Evolutionary conservation across 2,888 invertebrate genomes (phyloP).

Genomic region (Seira ritae): DNA sequence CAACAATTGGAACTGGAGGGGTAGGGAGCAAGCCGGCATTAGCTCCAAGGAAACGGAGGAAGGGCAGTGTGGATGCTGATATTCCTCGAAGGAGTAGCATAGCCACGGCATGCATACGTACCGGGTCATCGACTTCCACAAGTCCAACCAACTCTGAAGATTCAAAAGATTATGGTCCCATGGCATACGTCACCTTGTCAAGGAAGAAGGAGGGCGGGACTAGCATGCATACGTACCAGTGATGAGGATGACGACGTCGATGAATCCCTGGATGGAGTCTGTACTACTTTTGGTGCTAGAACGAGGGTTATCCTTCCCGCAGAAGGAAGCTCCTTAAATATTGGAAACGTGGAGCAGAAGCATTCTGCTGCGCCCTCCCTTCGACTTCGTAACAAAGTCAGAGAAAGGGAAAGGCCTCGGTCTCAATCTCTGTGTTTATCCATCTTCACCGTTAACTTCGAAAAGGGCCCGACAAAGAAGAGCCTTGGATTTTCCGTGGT

Average conservation of each 20-base stretch:
- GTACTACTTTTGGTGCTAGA: not conserved
- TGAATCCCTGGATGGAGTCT: not conserved
- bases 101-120: no score
- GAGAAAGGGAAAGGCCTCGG: conserved; percentile 36
- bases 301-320: not conserved
- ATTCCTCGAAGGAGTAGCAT: not conserved
- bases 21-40: not conserved
- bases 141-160: not conserved
- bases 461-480: conserved; percentile 89
- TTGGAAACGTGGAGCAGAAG: not conserved
- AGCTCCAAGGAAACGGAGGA: conserved; percentile 14
- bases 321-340: not conserved
- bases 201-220: not conserved
- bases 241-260: conserved; percentile 11
- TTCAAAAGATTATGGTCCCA: conserved; percentile 28
- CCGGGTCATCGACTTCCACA: not conserved
- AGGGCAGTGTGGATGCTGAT: conserved; percentile 11
- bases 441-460: conserved; percentile 74
- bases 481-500: conserved; percentile 94
- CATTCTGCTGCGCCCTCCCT: conserved; percentile 56
- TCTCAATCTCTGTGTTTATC: conserved; percentile 70
- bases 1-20: not conserved
- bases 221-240: not conserved
- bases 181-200: conserved; percentile 49
- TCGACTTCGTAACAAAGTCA: conserved; percentile 59